Base-by-base conservation (phyloP, 2,113 vertebrate species). In the Neofelis nebulosa region DNA sequence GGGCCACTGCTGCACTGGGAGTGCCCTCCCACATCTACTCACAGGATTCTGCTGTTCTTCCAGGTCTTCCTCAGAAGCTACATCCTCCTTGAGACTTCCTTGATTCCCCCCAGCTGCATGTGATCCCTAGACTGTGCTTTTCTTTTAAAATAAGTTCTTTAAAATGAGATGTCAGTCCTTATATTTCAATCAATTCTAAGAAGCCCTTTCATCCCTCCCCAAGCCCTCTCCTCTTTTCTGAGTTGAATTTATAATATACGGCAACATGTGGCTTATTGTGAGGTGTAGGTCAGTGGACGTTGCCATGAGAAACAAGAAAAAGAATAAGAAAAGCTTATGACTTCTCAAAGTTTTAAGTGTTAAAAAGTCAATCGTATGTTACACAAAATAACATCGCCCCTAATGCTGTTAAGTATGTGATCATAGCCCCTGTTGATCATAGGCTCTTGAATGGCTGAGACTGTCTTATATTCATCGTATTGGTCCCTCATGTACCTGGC, bases 61-160 rank as follows among this genome's bases (percentile, higher is more conserved):
- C 14, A 16, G 15, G 6, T 87, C 31, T 89, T 65, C 18, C 29
- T 73, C 31, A 16, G 80, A 33, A 80, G 69, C 69, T 41, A 5
- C 29, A 45, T 66, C 15, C 23, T 41, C 29, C n/a, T 36, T 7
- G 21, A 89, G 57, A 31, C 14, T 63, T 52, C 7, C 80, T 55
- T 68, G 41, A 6, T 48, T 48, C 52, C 14, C 21, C 31, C 66
- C 4, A 86, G 27, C 66, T 41, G 27, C 48, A 65, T 85, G 33
- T 79, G 23, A 52, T 81, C 41, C 33, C n/a, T 57, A 85, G 78
- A 88, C 36, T 12, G 9, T 31, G 23, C 5, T 79, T 91, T 81
- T 50, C 52, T 78, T 93, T 93, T 66, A 57, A 82, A 96, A 71
- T 71, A 95, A 97, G 29, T 66, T 76, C 74, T 94, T 66, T 87